Percentiles rank a stretch among this genome's conserved stretches.
Conservation (phyloP, 1,140 invertebrate species). For the Whitmania pigra region DNA sequence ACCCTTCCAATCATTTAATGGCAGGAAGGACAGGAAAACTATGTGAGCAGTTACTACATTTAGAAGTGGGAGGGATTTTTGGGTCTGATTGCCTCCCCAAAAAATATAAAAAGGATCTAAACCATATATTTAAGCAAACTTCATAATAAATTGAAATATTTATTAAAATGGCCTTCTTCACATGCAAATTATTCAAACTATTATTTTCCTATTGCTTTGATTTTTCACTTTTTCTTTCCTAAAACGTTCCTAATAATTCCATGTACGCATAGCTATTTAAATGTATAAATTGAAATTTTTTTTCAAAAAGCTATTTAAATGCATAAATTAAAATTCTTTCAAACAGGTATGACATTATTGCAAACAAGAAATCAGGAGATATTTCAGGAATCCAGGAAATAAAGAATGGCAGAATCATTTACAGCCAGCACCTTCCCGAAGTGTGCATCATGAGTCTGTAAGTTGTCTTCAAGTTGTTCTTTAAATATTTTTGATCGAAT, state of each 20-base stretch:
- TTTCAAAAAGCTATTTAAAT: no score
- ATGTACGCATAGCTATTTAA: no score
- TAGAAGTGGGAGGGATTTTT: no score
- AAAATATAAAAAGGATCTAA: no score
- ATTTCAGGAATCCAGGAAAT: constrained; percentile 80
- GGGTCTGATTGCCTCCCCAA: background rate
- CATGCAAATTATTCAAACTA: background rate
- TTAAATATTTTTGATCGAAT: no score
- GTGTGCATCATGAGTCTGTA: constrained; percentile 67
- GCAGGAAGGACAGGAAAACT: constrained; percentile 81
- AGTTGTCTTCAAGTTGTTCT: constrained; percentile 16
- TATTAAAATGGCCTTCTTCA: background rate
- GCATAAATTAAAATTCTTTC: no score
- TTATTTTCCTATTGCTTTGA: no score
- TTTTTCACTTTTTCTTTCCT: no score
- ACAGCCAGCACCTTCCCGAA: constrained; percentile 67
- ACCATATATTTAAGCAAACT: no score
- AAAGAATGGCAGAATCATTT: constrained; percentile 81
- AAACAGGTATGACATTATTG: constrained; percentile 40
- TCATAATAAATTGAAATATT: no score
- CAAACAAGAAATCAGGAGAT: constrained; percentile 78
- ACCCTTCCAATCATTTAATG: constrained; percentile 82
- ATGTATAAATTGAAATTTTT: no score
- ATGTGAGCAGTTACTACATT: constrained; percentile 54
- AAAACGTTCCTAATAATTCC: no score